Evolutionary conservation across 2,113 vertebrate genomes (phyloP), one percentile per base, ranked within the genome.

Genomic region (Semnornis frantzii): DNA sequence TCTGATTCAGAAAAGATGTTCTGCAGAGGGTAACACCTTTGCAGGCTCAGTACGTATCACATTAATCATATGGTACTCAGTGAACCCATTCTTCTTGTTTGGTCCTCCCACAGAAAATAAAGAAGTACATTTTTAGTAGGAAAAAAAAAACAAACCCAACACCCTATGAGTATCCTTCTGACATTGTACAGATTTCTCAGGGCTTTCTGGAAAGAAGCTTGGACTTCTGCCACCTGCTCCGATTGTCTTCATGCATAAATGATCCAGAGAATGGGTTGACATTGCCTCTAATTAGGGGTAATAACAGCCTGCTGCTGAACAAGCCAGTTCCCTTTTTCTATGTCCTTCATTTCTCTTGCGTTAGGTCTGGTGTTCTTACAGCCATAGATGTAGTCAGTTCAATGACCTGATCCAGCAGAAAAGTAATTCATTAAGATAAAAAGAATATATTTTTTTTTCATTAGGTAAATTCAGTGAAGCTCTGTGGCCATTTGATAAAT

Each of bases 241-340:
- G 8, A 92, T 82, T 95, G 91, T 93, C 85, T 95, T 95, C 92
- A 82, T 81, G 93, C 92, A 94, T 68, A 96, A 95, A 94, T 68
- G 96, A 95, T 90, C 73, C 76, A 90, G 93, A 80, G 94, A 94
- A 95, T 72, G 85, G 90, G 88, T 19, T 95, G 94, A 94, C 85
- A 70, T 96, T 96, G 91, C 70, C 85, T 92, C 87, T 92, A 92
- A 92, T 91, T 83, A 95, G 65, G 58, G 79, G 58, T 91, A 96
- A 94, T 85, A 89, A 82, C 87, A 91, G 83, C 25, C 69, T 92
- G 83, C 85, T 90, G 87, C 93, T 86, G 60, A 82, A 73, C 69
- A 87, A 58, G 60, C 64, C 75, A 1, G 10, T 71, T 85, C 68
- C 68, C 44, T 85, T 92, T 75, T 75, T 91, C 64, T 25, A 9